phyloP scores from a whole-genome alignment of 2,113 vertebrate species.

The Cheirogaleus medius region DNA sequence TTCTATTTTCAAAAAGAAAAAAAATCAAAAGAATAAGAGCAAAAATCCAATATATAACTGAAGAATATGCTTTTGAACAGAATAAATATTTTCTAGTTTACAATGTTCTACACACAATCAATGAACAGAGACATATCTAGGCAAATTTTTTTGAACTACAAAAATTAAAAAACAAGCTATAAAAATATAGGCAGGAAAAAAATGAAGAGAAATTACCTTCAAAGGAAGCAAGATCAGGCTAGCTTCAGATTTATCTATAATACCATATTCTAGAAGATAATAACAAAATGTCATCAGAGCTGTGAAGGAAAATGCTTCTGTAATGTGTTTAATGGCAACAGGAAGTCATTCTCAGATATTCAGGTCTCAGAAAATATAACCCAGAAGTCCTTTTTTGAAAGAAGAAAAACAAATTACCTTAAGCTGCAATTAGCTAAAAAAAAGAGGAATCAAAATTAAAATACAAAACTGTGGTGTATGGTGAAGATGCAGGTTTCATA shows the following conservation, averaged over 20 bases:
- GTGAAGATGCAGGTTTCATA: not conserved
- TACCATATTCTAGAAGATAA: not conserved
- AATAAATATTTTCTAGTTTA: not conserved
- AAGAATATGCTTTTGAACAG: not conserved
- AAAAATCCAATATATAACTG: not conserved
- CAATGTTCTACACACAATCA: not conserved
- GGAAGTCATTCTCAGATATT: conserved; percentile 16
- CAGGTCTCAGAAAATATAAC: not conserved
- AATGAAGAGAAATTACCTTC: not conserved
- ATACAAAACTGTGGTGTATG: not conserved
- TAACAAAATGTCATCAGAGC: not conserved
- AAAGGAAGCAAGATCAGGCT: conserved; percentile 12
- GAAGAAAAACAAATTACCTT: not conserved
- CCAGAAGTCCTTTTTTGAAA: not conserved
- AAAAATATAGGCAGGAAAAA: not conserved
- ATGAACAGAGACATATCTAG: not conserved
- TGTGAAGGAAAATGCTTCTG: not conserved
- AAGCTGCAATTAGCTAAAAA: not conserved
- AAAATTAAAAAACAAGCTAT: not conserved
- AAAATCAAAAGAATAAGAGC: not conserved
- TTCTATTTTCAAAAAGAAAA: not conserved
- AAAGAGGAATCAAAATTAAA: not conserved
- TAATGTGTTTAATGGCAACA: not conserved
- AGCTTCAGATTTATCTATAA: not conserved
- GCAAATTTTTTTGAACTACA: not conserved